Evolutionary conservation across 2,797 vertebrate species (phyloP).

Genomic region (Paramormyrops hopkinsi): DNA sequence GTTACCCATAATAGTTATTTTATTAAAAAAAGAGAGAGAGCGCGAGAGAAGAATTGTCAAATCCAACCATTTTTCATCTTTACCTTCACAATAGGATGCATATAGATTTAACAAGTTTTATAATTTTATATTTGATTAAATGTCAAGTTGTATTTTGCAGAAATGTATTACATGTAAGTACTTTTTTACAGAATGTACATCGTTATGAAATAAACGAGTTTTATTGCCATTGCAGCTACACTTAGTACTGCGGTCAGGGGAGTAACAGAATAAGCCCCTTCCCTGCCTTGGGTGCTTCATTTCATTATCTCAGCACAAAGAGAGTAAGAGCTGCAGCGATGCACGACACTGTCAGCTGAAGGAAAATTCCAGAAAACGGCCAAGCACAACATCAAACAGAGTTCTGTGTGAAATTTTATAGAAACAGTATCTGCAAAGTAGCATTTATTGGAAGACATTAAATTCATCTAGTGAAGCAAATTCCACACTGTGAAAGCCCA

Average conservation of each 20-base stretch:
- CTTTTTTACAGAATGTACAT: conserved; percentile 44
- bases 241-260: neutral
- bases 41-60: neutral
- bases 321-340: neutral
- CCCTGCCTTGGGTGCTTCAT: neutral
- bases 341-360: neutral
- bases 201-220: conserved; percentile 27
- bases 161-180: conserved; percentile 43
- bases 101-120: conserved; percentile 41
- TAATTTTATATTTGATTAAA: conserved; percentile 51
- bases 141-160: conserved; percentile 44
- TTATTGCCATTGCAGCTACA: conserved; percentile 15
- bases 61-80: conserved; percentile 23
- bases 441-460: neutral
- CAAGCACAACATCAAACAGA: neutral
- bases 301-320: neutral
- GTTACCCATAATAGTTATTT: conserved; percentile 22
- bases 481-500: neutral
- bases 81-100: conserved; percentile 32
- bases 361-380: neutral
- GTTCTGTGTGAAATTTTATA: neutral
- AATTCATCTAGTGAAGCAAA: neutral
- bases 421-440: neutral
- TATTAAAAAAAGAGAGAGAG: neutral
- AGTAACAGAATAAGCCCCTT: neutral